A percentile compares a stretch with the other conserved stretches of the same genome.
Conservation (phyloP, 2,888 invertebrate species). For the Caenorhabditis sp. region DNA sequence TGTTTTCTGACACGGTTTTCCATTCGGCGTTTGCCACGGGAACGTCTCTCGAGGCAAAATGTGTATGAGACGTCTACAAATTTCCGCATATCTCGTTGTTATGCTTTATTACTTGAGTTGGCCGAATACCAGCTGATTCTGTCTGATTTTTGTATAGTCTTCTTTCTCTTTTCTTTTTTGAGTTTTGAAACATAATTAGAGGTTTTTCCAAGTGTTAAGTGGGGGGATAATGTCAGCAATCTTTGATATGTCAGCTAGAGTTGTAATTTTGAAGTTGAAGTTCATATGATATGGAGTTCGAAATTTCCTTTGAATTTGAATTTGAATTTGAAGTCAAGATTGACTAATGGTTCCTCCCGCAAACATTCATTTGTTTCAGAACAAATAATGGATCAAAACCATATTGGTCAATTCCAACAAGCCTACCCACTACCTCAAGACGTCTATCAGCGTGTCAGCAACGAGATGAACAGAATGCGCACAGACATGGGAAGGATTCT, state of each 20-base stretch:
- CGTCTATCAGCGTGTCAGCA: slow-evolving; percentile 16
- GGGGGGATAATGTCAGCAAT: too few species aligned
- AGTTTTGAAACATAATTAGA: background rate
- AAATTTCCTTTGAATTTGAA: background rate
- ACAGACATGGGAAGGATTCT: slow-evolving; percentile 28
- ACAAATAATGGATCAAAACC: slow-evolving; percentile 1
- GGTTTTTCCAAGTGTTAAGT: too few species aligned
- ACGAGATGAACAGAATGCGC: slow-evolving; percentile 34
- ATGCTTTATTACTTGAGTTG: background rate
- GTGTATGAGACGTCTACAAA: background rate
- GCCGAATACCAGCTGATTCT: background rate
- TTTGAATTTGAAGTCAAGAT: background rate
- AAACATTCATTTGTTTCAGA: slow-evolving; percentile 2
- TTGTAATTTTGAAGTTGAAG: too few species aligned
- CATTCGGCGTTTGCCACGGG: background rate
- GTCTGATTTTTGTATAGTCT: slow-evolving; percentile 1
- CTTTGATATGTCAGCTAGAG: too few species aligned
- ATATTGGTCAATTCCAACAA: background rate
- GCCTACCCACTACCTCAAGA: slow-evolving; percentile 9
- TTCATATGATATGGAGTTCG: too few species aligned
- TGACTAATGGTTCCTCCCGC: background rate
- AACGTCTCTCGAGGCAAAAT: background rate
- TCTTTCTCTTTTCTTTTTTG: background rate
- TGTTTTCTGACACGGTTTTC: background rate
- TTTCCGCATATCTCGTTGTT: slow-evolving; percentile 10